Evolutionary conservation across 2,888 invertebrate species (phyloP), one percentile per base, ranked within the genome.

Genomic region (Acanthacorydalis orientalis): DNA sequence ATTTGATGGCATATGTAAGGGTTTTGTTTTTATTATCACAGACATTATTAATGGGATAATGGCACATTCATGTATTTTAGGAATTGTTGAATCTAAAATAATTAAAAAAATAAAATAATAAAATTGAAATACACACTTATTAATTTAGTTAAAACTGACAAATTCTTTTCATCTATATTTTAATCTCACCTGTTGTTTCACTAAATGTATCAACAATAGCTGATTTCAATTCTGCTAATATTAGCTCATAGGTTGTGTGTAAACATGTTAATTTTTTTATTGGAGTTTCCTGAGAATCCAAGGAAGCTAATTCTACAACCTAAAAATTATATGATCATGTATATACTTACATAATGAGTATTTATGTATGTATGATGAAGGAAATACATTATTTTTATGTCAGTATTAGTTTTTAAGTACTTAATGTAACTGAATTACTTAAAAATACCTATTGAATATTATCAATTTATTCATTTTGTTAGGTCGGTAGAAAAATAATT

Each of bases 171-270:
- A 37, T 7, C 4, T n/a, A 6, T 37, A 4, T 6, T 23, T 23
- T 33, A 44, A 8, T 7, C 11, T 52, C 54, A 61, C 63, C 60
- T 46, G 59, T 57, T 47, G 56, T 57, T 51, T 58, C 57, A 7
- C 62, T 59, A 49, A 63, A 62, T 8, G 64, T 57, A 35, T 64
- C 64, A 12, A 67, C 65, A 15, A 68, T 55, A 3, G 64, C 66
- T 12, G 61, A 60, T 56, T 70, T 70, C 10, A 68, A 54, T 56
- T 70, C 68, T 7, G 68, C 70, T 47, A 65, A 61, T 46, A 67
- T 60, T n/a, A 69, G 55, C 52, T 70, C 70, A 48, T 67, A 60
- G 1, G 67, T 63, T 9, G 61, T 58, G 46, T 62, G 63, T 7
- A 70, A 50, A 53, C 70, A 70, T n/a, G 60, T 54, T 2, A 68